phyloP scores from a whole-genome alignment of 2,797 vertebrate species.

The Monodelphis domestica region DNA sequence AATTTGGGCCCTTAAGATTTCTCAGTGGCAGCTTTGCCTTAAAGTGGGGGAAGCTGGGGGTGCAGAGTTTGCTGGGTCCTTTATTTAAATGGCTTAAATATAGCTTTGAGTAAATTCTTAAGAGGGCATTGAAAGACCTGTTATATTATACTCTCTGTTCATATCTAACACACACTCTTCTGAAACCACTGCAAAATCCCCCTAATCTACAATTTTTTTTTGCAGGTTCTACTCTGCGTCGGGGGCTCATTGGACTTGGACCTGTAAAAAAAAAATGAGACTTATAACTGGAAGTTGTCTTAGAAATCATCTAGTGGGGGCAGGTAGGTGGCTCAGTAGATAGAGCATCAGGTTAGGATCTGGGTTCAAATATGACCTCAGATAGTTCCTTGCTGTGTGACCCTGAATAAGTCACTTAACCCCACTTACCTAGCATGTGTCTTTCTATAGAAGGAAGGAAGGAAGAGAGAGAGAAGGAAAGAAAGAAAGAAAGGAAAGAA shows the following conservation, averaged over 20 bases:
- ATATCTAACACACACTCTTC: neutral
- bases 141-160: neutral
- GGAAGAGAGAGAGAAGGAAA: too few species aligned
- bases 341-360: too few species aligned
- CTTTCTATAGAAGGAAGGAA: too few species aligned
- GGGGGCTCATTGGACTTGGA: neutral
- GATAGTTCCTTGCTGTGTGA: too few species aligned
- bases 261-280: neutral
- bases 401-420: too few species aligned
- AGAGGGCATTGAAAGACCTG: neutral
- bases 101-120: conserved; percentile 11
- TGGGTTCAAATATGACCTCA: too few species aligned
- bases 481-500: too few species aligned
- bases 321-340: too few species aligned
- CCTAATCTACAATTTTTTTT: neutral
- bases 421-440: too few species aligned
- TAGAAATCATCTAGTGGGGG: neutral
- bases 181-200: conserved; percentile 22
- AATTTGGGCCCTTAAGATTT: conserved; percentile 14
- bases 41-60: neutral
- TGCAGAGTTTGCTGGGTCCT: neutral
- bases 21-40: neutral
- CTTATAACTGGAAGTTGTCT: neutral
- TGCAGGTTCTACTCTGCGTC: neutral
- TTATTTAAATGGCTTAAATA: neutral